Conservation (phyloP, 64 coral and sea anemone species). For the Orbicella faveolata region DNA sequence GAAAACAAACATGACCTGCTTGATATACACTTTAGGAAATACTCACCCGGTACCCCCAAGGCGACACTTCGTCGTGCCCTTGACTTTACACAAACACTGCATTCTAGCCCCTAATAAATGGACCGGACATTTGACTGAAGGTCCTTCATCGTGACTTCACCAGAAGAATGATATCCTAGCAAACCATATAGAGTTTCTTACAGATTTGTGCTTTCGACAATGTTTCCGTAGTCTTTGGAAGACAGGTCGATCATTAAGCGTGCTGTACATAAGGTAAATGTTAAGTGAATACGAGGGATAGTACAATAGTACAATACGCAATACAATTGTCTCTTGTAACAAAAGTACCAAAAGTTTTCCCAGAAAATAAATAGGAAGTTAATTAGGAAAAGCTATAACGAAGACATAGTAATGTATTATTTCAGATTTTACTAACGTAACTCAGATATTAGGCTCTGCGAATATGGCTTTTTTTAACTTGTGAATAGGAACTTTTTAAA, state of each 20-base stretch:
- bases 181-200: too few relatives aligned
- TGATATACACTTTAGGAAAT: background rate
- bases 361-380: background rate
- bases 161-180: too few relatives aligned
- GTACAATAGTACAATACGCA: background rate
- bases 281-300: background rate
- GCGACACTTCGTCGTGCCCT: too few relatives aligned
- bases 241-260: background rate
- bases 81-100: too few relatives aligned
- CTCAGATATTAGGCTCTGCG: background rate
- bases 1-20: background rate
- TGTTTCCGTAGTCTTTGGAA: background rate
- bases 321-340: background rate
- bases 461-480: background rate
- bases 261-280: background rate
- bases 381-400: background rate
- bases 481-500: conserved; percentile 11
- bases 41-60: too few relatives aligned
- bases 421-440: too few relatives aligned
- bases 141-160: too few relatives aligned
- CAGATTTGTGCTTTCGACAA: too few relatives aligned
- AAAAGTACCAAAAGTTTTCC: background rate
- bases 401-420: background rate
- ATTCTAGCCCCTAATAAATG: too few relatives aligned
- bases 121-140: too few relatives aligned